Evolutionary conservation across 1,140 invertebrate species (phyloP), one percentile per base, ranked within the genome.

Genomic region (Drosophila yakuba): DNA sequence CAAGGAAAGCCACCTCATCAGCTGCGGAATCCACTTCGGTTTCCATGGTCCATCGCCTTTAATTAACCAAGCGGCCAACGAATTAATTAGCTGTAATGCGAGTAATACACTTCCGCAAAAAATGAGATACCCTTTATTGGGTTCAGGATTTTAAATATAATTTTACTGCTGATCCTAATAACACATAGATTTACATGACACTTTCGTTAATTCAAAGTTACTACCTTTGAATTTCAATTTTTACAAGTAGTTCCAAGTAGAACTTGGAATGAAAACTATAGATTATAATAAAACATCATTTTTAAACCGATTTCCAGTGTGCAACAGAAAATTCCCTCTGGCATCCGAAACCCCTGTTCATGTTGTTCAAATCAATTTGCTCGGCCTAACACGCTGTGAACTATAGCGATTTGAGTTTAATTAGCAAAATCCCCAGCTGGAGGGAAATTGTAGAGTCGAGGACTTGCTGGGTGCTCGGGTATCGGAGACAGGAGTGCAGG

Each of bases 331-430:
- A 35, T 14, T 11, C 25, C n/a, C 8, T 23, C 28, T 44, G 39
- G 35, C 74, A 41, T n/a, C 58, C 23, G 28, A 20, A 41, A 35
- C 50, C 39, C 45, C 25, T 32, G 32, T 32, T 51, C n/a, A 11
- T 35, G 64, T 57, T 72, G 78, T 45, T 62, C 55, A 67, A 84
- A 84, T 84, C 76, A 83, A 83, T 83, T 83, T 76, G 72, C 56
- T 60, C 67, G 52, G 72, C 47, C 71, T 61, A 79, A 75, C 60
- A 79, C 69, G 52, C 64, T 67, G 72, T 72, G 59, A 74, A 71
- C 79, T 55, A 60, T 57, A 59, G 74, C 74, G 68, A 85, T 85
- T 85, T 86, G 74, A 59, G 74, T 78, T 81, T 85, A 86, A 85
- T 86, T 86, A 86, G 82, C 77, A 45, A 74, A 74, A 48, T 61